These are phyloP conservation scores for Andinoacara biseriatus DNA, from an alignment of 2,113 vertebrate species.

Conservation along the genomic window DNA sequence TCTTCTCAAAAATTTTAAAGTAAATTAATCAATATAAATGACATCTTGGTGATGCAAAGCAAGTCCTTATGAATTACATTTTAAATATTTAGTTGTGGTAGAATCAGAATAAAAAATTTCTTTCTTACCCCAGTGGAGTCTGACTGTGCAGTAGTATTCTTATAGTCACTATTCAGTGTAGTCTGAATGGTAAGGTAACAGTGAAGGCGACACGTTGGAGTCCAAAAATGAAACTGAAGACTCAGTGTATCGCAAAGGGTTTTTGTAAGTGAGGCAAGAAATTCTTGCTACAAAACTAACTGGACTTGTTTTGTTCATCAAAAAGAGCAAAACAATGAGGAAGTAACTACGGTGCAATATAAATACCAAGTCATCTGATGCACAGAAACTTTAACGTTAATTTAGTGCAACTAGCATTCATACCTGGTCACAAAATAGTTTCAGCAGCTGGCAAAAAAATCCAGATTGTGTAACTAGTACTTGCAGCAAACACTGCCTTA, in stretches of 20 bases:
- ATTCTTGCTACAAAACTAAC: conserved; percentile 30
- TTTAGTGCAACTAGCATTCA: not conserved
- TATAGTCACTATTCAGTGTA: not conserved
- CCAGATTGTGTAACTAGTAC: not conserved
- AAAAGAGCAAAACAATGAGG: not conserved
- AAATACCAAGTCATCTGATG: not conserved
- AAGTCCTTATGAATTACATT: not conserved
- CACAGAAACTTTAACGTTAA: not conserved
- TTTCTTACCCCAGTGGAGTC: conserved; percentile 39
- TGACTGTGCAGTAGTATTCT: conserved; percentile 1
- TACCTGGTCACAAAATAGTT: not conserved
- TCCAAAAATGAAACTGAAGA: not conserved
- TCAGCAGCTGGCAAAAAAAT: not conserved
- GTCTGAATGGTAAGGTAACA: not conserved
- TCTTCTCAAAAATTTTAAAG: not conserved
- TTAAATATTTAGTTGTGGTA: not conserved
- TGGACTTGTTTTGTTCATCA: conserved; percentile 38
- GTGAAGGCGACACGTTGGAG: not conserved
- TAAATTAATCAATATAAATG: not conserved
- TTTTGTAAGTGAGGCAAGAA: conserved; percentile 1
- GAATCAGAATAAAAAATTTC: not conserved
- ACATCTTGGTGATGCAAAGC: not conserved
- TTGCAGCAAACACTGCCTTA: not conserved
- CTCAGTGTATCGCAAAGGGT: not conserved
- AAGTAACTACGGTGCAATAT: not conserved